Evolutionary conservation across 2,113 vertebrate genomes (phyloP).

Genomic region (Calidris pygmaea): DNA sequence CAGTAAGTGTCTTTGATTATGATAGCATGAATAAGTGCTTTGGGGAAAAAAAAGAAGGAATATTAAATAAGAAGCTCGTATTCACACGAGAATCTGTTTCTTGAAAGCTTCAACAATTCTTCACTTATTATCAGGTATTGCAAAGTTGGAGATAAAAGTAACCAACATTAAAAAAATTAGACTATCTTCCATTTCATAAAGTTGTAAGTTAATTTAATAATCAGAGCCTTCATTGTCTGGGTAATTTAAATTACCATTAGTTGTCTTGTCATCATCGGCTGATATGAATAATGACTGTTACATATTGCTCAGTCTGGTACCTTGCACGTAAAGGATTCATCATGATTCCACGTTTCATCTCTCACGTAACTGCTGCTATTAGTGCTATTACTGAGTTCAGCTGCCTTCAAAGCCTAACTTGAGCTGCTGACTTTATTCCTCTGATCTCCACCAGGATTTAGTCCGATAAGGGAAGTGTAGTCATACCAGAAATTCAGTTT

Average conservation of each 20-base stretch:
- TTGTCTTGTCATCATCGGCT: neutral
- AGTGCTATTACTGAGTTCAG: neutral
- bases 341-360: neutral
- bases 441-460: neutral
- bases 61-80: neutral
- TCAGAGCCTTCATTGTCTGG: neutral
- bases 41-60: neutral
- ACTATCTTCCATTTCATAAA: neutral
- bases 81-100: neutral
- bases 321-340: neutral
- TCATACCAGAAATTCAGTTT: neutral
- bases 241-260: neutral
- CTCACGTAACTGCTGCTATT: neutral
- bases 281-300: neutral
- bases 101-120: neutral
- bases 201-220: neutral
- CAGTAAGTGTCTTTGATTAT: neutral
- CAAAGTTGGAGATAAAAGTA: neutral
- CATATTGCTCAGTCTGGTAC: neutral
- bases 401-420: neutral
- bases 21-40: neutral
- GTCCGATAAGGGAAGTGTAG: fast-evolving
- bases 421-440: neutral
- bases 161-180: neutral
- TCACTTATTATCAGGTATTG: neutral